phyloP scores from a whole-genome alignment of 2,888 invertebrate genomes.

The Agriotes lineatus region DNA sequence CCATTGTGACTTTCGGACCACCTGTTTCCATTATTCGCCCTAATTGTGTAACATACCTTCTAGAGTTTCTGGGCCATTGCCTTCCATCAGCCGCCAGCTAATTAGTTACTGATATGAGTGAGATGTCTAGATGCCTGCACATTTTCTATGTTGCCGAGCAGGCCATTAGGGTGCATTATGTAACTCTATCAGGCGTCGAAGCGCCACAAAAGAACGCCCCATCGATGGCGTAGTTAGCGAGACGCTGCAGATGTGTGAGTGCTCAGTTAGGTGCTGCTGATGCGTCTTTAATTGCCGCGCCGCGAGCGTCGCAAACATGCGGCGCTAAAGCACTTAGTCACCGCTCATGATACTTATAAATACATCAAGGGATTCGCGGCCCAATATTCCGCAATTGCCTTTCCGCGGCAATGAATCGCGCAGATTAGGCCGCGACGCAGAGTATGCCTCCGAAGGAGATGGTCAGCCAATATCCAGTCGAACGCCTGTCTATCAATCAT shows the following conservation, averaged over 20 bases:
- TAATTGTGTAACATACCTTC: too few species aligned
- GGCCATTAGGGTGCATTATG: slow-evolving; percentile 19
- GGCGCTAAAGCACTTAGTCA: slow-evolving; percentile 39
- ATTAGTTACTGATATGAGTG: slow-evolving; percentile 7
- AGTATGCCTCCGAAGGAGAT: slow-evolving; percentile 28
- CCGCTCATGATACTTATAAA: slow-evolving; percentile 43
- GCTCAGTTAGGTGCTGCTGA: slow-evolving; percentile 40
- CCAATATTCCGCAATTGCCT: slow-evolving; percentile 32
- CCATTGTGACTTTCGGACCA: too few species aligned
- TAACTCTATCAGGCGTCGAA: slow-evolving; percentile 6
- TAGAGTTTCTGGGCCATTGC: neutral
- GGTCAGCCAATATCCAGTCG: slow-evolving; percentile 48
- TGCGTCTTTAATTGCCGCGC: slow-evolving; percentile 47
- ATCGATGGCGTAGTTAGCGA: slow-evolving; percentile 27
- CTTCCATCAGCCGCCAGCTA: neutral
- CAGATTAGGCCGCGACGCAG: slow-evolving; percentile 27
- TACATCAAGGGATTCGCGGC: slow-evolving; percentile 41
- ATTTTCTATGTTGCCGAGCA: slow-evolving; percentile 2
- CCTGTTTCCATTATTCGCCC: too few species aligned
- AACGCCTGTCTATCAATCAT: slow-evolving; percentile 58
- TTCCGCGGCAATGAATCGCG: slow-evolving; percentile 37
- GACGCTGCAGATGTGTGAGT: slow-evolving; percentile 34
- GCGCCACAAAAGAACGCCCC: slow-evolving; percentile 9
- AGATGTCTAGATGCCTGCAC: slow-evolving; percentile 13
- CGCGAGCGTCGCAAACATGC: slow-evolving; percentile 37